Conservation (phyloP, 2,113 vertebrate genomes). For the Thunnus thynnus region DNA sequence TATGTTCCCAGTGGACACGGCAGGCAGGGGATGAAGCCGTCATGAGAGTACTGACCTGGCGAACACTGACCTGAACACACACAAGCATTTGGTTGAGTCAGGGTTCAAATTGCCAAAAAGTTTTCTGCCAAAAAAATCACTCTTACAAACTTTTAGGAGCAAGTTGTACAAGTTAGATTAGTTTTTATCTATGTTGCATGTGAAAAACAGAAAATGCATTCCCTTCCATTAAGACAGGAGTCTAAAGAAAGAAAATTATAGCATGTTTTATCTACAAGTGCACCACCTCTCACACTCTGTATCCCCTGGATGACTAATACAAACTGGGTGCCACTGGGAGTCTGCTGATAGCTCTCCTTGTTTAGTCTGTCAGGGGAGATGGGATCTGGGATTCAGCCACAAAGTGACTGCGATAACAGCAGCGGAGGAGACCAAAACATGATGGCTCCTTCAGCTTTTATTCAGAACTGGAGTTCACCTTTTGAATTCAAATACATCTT, state of each 20-base stretch:
- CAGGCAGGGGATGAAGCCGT: slow-evolving; percentile 93
- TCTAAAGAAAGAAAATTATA: not conserved
- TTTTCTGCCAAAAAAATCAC: not conserved
- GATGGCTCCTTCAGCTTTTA: slow-evolving; percentile 71
- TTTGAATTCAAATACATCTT: slow-evolving; percentile 70
- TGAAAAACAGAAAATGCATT: slow-evolving; percentile 26
- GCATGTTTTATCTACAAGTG: slow-evolving; percentile 59
- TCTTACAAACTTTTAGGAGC: not conserved
- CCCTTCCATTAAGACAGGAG: slow-evolving; percentile 16
- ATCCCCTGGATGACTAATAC: slow-evolving; percentile 68
- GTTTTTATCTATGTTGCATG: not conserved
- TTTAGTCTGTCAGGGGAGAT: slow-evolving; percentile 84
- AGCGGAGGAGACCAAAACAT: slow-evolving; percentile 75
- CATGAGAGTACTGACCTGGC: slow-evolving; percentile 91
- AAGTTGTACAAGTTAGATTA: not conserved
- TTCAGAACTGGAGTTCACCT: slow-evolving; percentile 49
- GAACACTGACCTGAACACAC: slow-evolving; percentile 89
- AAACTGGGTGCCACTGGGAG: slow-evolving; percentile 68
- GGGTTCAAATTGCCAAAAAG: not conserved
- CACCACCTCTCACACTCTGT: slow-evolving; percentile 38
- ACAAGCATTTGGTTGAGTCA: slow-evolving; percentile 39
- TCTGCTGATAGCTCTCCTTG: slow-evolving; percentile 71
- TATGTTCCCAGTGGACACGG: slow-evolving; percentile 90
- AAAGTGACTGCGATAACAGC: slow-evolving; percentile 76
- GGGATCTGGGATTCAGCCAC: slow-evolving; percentile 66